A percentile compares a stretch with the other conserved stretches of the same genome.
Evolutionary conservation across 2,797 vertebrate species (phyloP).

Genomic region (Poeciliopsis presidionis): DNA sequence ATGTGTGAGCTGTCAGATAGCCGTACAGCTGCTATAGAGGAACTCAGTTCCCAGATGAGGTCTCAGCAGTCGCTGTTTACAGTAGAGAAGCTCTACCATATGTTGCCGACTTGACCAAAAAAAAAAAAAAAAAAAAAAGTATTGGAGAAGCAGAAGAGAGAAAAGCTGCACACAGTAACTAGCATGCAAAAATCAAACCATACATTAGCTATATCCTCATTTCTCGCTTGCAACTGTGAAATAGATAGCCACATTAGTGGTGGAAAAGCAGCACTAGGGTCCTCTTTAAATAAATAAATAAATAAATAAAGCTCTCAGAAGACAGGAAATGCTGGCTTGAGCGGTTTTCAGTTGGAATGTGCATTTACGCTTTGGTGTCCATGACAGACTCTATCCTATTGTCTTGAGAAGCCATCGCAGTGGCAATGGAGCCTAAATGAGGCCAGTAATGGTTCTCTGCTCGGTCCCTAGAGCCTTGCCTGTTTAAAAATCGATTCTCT

Average conservation of each 20-base stretch:
- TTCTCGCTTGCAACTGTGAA: conserved; percentile 49
- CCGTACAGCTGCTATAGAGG: conserved; percentile 39
- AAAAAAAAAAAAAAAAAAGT: conserved; percentile 10
- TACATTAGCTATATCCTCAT: conserved; percentile 45
- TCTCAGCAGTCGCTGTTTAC: conserved; percentile 48
- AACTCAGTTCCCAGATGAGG: conserved; percentile 29
- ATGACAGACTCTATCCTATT: conserved; percentile 71
- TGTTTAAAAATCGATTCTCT: conserved; percentile 81
- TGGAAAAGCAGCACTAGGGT: conserved; percentile 40
- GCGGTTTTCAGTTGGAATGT: conserved; percentile 65
- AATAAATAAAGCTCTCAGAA: conserved; percentile 57
- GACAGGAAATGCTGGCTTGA: conserved; percentile 68
- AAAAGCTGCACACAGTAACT: conserved; percentile 33
- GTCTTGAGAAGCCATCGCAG: conserved; percentile 69
- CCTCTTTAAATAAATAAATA: conserved; percentile 33
- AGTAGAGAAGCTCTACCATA: conserved; percentile 40
- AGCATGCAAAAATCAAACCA: conserved; percentile 23
- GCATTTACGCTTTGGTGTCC: conserved; percentile 68
- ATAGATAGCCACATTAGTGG: conserved; percentile 53
- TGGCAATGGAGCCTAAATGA: conserved; percentile 77
- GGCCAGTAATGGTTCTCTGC: conserved; percentile 76
- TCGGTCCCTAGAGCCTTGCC: conserved; percentile 69
- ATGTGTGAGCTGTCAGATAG: conserved; percentile 39
- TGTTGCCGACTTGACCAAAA: conserved; percentile 33
- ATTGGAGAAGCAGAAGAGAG: conserved; percentile 21